phyloP scores from a whole-genome alignment of 2,888 invertebrate genomes.

The Hipparchia semele region DNA sequence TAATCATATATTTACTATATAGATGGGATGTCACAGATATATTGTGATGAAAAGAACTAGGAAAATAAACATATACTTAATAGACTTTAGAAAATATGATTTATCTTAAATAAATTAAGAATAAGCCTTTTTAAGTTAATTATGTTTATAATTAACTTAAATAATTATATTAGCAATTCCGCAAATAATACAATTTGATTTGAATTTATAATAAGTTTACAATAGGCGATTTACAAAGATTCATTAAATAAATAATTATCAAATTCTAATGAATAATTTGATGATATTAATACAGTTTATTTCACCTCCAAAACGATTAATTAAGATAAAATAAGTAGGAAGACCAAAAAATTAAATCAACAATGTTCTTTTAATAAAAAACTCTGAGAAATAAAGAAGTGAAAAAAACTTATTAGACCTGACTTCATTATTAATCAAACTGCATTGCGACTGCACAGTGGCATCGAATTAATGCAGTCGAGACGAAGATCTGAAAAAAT shows the following conservation, averaged over 20 bases:
- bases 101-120: no score
- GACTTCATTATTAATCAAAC: slow-evolving; percentile 76
- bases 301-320: neutral
- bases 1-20: no score
- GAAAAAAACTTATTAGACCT: slow-evolving; percentile 36
- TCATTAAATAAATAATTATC: neutral
- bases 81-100: no score
- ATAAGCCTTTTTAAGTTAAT: no score
- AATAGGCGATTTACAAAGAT: neutral
- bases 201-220: neutral
- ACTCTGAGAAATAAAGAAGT: slow-evolving; percentile 18
- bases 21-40: no score
- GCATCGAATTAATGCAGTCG: slow-evolving; percentile 71
- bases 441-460: slow-evolving; percentile 72
- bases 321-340: neutral
- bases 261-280: no score
- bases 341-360: neutral
- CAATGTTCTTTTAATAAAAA: neutral
- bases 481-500: slow-evolving; percentile 71
- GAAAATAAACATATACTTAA: no score
- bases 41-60: no score
- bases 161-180: neutral
- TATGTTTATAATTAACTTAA: no score
- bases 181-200: neutral
- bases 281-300: no score